These are phyloP conservation scores for Onychomys leucogaster DNA, from an alignment of 2,797 vertebrate genomes.

Conservation along the genomic window DNA sequence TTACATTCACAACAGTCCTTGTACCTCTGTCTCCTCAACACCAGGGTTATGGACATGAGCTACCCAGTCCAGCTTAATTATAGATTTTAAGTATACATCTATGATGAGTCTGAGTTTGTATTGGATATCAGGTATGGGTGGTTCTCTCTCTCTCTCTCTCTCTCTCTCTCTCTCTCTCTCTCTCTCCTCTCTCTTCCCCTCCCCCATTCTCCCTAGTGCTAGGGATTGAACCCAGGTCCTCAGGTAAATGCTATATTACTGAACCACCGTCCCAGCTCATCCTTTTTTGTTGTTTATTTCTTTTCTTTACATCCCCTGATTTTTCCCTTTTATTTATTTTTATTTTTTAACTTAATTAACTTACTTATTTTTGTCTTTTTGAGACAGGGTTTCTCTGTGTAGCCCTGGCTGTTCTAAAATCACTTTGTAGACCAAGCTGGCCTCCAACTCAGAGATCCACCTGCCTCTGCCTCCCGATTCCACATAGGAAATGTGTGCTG, in stretches of 20 bases:
- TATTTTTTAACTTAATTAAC: not conserved
- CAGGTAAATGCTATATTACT: not conserved
- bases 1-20: not conserved
- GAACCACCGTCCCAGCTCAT: not conserved
- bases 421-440: not conserved
- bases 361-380: not conserved
- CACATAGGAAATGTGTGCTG: not conserved
- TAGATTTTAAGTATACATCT: not conserved
- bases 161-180: not conserved
- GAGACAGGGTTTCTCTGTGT: not conserved
- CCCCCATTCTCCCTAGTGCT: not conserved
- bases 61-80: not conserved
- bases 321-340: not conserved
- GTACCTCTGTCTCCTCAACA: not conserved
- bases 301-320: not conserved
- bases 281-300: not conserved
- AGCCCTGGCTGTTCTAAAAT: not conserved
- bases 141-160: not conserved
- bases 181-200: not conserved
- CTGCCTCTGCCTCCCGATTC: not conserved
- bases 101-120: not conserved
- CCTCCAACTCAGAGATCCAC: too few relatives aligned
- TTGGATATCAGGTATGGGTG: not conserved
- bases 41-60: not conserved
- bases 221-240: not conserved